Conservation (phyloP, 1,140 invertebrate species). For the Caenorhabditis latens region DNA sequence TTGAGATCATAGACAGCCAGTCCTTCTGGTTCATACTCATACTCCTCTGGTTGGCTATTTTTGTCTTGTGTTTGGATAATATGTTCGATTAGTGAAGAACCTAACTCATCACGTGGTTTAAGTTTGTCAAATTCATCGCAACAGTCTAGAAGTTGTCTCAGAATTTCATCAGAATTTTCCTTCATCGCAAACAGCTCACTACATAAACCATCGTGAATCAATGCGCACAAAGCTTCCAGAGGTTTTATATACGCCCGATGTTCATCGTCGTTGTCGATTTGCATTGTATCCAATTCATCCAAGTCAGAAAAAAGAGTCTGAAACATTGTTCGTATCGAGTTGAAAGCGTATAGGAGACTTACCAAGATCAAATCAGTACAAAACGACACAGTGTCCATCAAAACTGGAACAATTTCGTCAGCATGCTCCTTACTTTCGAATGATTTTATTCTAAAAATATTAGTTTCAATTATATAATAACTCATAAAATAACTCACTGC, state of each 20-base stretch:
- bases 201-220: constrained; percentile 17
- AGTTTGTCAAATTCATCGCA: not conserved
- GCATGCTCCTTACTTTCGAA: not conserved
- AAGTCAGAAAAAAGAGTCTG: not conserved
- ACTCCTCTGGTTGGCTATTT: not conserved
- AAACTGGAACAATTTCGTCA: not conserved
- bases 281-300: not conserved
- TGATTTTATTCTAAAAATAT: constrained; percentile 13
- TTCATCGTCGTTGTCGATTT: not conserved
- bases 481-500: not conserved
- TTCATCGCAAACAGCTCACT: not conserved
- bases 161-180: not conserved
- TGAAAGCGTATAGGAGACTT: not conserved
- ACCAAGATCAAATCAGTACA: not conserved
- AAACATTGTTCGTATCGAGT: not conserved
- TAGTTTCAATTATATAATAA: not conserved
- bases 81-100: not conserved
- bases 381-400: not conserved
- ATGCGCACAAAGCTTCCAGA: not conserved
- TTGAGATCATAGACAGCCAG: not conserved
- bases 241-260: not conserved
- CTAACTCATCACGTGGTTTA: not conserved
- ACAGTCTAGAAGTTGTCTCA: not conserved
- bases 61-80: not conserved
- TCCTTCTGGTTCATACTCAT: not conserved